Base-by-base conservation (phyloP, 2,797 vertebrate species). In the Kryptolebias ocellatus region DNA sequence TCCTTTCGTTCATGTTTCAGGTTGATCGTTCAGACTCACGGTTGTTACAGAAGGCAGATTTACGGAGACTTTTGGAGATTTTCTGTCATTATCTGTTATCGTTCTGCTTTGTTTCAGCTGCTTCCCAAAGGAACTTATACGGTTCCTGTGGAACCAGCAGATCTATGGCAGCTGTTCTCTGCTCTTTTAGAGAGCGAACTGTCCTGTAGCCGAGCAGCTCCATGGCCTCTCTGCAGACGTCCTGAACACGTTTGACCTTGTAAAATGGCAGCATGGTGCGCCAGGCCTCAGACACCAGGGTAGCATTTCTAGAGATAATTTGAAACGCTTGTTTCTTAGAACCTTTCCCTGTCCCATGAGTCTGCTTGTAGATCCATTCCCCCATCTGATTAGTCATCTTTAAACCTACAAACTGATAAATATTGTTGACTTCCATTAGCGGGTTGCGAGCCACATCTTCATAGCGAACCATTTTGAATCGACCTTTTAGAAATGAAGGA, bases 391-490 rank as follows among this genome's bases (percentile, higher is more conserved):
- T 60, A 0, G 93, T 96, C 90, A 96, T 90, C 27, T 83, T 83
- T 61, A 99, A 92, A 14, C 94, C 93, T 0, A 94, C 92, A 72
- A 99, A 99, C 37, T 92, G 71, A 17, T 97, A 98, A 87, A 99
- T 91, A 31, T 72, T 80, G 0, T 79, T 87, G 39, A 98, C 95
- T 85, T 96, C 94, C 0, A 56, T 47, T 1, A 95, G 86, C 0
- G 98, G 96, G 72, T 96, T 89, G 16, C 76, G 92, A 0, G 93
- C 95, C 42, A 99, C 72, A 63, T 99, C 98, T 90, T 99, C 97
- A 0, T 95, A 99, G 54, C 98, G 96, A 3, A 99, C 90, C 87
- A 98, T 89, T 76, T 94, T 95, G 89, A 98, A 99, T 60, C 96
- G 96, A 9, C 91, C 94, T 54, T 89, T 91, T 56, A 99, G 87